These are phyloP conservation scores for Drosophila eohydei DNA, from an alignment of 2,888 invertebrate genomes.

Conservation along the genomic window DNA sequence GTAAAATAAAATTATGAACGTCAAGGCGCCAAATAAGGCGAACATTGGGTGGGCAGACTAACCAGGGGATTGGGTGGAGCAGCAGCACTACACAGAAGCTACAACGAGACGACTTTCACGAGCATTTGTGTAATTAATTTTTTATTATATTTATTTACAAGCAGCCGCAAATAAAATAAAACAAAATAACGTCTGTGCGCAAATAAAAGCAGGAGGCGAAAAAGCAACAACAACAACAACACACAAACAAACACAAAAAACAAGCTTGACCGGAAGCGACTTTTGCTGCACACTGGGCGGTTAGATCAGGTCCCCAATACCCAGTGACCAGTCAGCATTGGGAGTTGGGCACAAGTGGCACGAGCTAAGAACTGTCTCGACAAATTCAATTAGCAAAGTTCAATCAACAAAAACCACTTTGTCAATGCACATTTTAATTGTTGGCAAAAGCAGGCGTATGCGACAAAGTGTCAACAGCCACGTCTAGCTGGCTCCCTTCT, in stretches of 20 bases:
- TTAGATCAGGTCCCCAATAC: conserved; percentile 23
- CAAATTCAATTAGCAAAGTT: conserved; percentile 12
- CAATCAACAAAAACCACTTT: conserved; percentile 23
- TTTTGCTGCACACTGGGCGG: conserved; percentile 64
- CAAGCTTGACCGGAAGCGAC: conserved; percentile 73
- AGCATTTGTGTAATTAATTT: conserved; percentile 72
- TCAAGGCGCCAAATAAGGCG: conserved; percentile 76
- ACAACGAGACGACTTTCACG: conserved; percentile 67
- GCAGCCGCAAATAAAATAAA: conserved; percentile 23
- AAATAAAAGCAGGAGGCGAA: conserved; percentile 72
- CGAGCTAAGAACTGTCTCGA: conserved; percentile 15
- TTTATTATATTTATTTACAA: conserved; percentile 63
- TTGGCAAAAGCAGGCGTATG: neutral
- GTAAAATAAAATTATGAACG: conserved; percentile 79
- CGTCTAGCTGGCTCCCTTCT: neutral
- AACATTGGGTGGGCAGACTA: conserved; percentile 20
- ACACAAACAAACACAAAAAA: conserved; percentile 49
- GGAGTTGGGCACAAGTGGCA: conserved; percentile 38
- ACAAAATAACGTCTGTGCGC: conserved; percentile 39
- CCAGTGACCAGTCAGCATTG: conserved; percentile 28
- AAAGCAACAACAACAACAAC: conserved; percentile 3
- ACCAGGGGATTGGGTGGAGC: neutral
- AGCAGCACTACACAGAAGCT: conserved; percentile 57
- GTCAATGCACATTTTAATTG: conserved; percentile 6
- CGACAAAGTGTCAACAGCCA: neutral